A percentile compares a stretch with the other conserved stretches of the same genome.
Conservation (phyloP, 2,113 vertebrate genomes). For the Seriola aureovittata region DNA sequence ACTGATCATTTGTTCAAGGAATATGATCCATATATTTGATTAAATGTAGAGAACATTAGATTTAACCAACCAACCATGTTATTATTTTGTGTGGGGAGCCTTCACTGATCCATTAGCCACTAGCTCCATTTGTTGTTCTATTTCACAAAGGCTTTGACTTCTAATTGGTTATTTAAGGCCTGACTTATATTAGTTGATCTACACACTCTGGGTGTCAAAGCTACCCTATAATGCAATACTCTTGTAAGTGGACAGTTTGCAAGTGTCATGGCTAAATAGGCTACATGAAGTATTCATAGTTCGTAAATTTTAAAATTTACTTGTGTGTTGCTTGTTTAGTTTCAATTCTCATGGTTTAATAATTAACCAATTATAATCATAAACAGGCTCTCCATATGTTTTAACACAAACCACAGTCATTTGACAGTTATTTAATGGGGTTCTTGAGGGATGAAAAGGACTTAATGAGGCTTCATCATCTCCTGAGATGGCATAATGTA, state of each 20-base stretch:
- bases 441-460: constrained; percentile 11
- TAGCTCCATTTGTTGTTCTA: neutral
- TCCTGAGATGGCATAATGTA: constrained; percentile 4
- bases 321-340: neutral
- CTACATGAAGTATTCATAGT: neutral
- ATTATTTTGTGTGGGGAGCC: neutral
- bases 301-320: neutral
- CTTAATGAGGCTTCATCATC: neutral
- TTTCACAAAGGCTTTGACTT: constrained; percentile 12
- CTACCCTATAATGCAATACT: neutral
- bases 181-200: constrained; percentile 8
- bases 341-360: neutral
- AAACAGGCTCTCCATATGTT: neutral
- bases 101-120: neutral
- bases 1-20: neutral
- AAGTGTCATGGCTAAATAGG: neutral
- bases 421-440: neutral
- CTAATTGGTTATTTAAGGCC: constrained; percentile 25
- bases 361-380: neutral
- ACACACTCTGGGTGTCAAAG: neutral
- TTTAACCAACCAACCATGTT: neutral
- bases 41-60: neutral
- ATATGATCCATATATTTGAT: neutral
- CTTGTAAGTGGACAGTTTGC: neutral
- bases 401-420: neutral